Conservation (phyloP, 1,140 invertebrate genomes). For the Papilio machaon region DNA sequence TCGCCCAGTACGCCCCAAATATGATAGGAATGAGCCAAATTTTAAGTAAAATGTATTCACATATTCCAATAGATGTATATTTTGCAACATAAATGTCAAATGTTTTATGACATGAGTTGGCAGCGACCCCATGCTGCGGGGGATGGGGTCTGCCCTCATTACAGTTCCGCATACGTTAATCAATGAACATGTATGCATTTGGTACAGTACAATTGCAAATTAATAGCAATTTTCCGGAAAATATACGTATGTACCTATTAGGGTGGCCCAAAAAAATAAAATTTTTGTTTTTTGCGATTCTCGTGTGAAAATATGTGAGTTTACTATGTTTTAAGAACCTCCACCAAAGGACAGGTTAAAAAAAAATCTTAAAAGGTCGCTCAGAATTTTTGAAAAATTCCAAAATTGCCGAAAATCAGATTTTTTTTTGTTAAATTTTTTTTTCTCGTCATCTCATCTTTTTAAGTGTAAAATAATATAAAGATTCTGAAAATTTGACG, state of each 20-base stretch:
- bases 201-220: background rate
- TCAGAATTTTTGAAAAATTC: no score
- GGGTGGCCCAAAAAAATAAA: no score
- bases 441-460: no score
- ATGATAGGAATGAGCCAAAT: background rate
- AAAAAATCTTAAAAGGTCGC: no score
- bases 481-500: no score
- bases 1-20: background rate
- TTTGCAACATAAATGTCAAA: background rate
- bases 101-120: background rate
- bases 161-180: slow-evolving; percentile 6
- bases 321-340: no score
- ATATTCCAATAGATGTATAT: background rate
- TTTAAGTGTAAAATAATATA: no score
- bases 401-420: no score
- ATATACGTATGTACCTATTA: background rate
- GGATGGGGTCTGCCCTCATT: background rate
- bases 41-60: background rate
- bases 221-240: background rate
- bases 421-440: no score
- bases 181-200: background rate
- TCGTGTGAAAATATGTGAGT: no score
- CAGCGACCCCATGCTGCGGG: background rate
- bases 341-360: no score
- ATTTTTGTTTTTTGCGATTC: no score